Percentiles rank a stretch among this genome's conserved stretches.
Evolutionary conservation across 2,797 vertebrate genomes (phyloP).

Genomic region (Octomys mimax): DNA sequence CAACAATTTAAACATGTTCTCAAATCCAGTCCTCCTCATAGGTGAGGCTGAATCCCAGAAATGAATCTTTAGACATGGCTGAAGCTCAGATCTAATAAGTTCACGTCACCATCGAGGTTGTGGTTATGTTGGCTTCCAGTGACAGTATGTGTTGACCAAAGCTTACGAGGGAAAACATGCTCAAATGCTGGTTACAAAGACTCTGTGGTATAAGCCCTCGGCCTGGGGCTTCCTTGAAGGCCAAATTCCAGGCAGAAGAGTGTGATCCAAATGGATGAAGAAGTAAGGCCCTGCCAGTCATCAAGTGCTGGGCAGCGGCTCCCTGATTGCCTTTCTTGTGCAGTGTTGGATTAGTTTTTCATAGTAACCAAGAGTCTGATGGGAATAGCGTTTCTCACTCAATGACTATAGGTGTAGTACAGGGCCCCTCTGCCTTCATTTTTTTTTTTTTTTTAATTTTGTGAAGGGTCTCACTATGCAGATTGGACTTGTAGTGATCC

Average conservation of each 20-base stretch:
- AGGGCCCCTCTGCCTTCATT: neutral
- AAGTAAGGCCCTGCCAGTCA: conserved; percentile 25
- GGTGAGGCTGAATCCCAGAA: neutral
- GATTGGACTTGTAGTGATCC: too few species aligned
- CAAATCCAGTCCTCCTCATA: fast-evolving
- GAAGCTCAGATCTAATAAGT: neutral
- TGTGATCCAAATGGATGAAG: neutral
- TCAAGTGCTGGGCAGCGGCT: neutral
- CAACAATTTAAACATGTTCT: neutral
- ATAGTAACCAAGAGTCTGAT: conserved; percentile 64
- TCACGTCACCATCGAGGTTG: neutral
- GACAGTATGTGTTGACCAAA: neutral
- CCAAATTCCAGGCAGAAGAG: neutral
- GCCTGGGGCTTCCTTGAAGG: neutral
- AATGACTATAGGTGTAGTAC: conserved; percentile 69
- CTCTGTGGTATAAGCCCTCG: neutral
- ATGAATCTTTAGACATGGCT: neutral
- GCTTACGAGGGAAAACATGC: neutral
- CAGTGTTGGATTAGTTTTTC: conserved; percentile 72
- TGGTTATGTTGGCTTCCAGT: neutral
- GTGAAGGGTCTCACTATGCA: too few species aligned
- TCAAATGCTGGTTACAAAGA: neutral
- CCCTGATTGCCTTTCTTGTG: neutral
- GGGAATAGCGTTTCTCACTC: conserved; percentile 54
- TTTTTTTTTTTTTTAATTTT: too few species aligned